These are phyloP conservation scores for Sebastes glaucus DNA, from an alignment of 2,797 vertebrate species.

Conservation along the genomic window DNA sequence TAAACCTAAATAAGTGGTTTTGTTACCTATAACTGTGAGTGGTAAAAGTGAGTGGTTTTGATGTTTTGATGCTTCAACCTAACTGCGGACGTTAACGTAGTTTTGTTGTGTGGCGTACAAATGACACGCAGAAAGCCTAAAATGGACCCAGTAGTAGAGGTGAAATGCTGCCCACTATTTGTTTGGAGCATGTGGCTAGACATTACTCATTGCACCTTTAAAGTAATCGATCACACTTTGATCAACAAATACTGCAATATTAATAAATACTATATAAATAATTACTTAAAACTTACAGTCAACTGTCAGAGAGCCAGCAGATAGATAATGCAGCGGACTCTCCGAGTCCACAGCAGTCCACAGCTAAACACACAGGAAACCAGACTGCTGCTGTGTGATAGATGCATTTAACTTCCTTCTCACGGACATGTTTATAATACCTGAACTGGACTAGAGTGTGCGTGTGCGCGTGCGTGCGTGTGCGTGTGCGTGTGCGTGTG, in stretches of 20 bases:
- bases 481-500: not conserved
- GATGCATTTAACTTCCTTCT: slow-evolving; percentile 44
- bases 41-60: too few species aligned
- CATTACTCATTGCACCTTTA: not conserved
- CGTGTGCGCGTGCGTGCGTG: not conserved
- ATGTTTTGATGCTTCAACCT: too few species aligned
- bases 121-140: too few species aligned
- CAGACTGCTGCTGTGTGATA: slow-evolving; percentile 7
- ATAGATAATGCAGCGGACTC: not conserved
- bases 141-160: not conserved
- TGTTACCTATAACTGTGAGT: too few species aligned
- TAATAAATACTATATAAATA: not conserved
- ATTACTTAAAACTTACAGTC: not conserved
- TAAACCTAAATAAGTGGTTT: too few species aligned
- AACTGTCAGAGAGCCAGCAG: not conserved
- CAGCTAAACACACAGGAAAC: slow-evolving; percentile 23
- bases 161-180: not conserved
- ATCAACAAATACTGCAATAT: not conserved
- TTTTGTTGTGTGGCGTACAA: too few species aligned
- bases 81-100: too few species aligned
- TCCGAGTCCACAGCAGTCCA: not conserved
- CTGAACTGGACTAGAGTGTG: not conserved
- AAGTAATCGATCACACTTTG: not conserved
- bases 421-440: slow-evolving; percentile 65
- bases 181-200: not conserved